phyloP scores from a whole-genome alignment of 2,113 vertebrate genomes.

The Poeciliopsis turrubarensis region DNA sequence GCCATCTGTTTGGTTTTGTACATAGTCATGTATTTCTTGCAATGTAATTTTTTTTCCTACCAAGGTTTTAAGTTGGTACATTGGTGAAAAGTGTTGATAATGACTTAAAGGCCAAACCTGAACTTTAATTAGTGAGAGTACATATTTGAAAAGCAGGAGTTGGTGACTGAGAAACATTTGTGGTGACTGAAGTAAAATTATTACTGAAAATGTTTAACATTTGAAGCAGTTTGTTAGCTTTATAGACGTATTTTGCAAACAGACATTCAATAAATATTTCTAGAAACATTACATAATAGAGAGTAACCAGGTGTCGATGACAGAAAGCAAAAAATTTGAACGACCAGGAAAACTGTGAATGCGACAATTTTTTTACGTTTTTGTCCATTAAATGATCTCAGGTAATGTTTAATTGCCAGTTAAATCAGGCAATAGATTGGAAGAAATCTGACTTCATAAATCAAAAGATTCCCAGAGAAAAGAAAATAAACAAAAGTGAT shows the following conservation, averaged over 20 bases:
- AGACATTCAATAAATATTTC: background rate
- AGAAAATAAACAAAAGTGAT: background rate
- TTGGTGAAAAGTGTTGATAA: too few species aligned
- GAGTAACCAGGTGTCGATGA: constrained; percentile 9
- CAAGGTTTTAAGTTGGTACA: too few species aligned
- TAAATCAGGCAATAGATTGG: constrained; percentile 41
- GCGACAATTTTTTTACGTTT: constrained; percentile 17
- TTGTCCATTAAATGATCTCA: constrained; percentile 31
- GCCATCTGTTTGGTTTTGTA: too few species aligned
- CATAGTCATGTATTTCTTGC: too few species aligned
- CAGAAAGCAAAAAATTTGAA: constrained; percentile 4
- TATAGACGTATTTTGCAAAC: constrained; percentile 2
- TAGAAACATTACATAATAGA: constrained; percentile 5
- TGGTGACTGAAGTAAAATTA: background rate
- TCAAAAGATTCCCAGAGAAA: constrained; percentile 7
- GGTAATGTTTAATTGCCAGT: constrained; percentile 28
- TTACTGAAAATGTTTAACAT: background rate
- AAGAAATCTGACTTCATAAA: constrained; percentile 35
- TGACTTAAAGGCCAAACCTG: too few species aligned
- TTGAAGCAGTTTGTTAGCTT: background rate
- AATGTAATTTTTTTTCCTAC: too few species aligned
- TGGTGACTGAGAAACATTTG: background rate
- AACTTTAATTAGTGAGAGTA: background rate
- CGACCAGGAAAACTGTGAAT: constrained; percentile 16
- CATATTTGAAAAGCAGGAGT: background rate